These are phyloP conservation scores for Entosphenus tridentatus DNA, from an alignment of 2,113 vertebrate species.

Conservation along the genomic window DNA sequence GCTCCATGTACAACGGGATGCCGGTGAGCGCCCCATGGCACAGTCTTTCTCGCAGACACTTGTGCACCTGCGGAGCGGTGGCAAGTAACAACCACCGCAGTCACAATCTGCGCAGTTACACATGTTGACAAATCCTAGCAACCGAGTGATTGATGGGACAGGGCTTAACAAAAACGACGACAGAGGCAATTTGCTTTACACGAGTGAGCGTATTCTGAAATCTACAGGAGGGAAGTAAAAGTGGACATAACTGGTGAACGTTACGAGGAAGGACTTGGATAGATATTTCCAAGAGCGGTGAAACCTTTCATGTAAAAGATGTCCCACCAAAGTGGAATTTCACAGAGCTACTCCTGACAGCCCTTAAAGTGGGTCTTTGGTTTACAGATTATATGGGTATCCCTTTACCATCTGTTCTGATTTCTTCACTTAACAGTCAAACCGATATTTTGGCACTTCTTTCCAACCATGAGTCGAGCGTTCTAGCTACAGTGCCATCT, in stretches of 20 bases:
- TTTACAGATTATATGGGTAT: background rate
- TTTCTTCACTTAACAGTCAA: background rate
- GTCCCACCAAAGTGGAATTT: too few relatives aligned
- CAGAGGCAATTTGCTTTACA: background rate
- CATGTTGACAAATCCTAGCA: background rate
- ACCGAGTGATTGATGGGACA: background rate
- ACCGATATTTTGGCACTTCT: background rate
- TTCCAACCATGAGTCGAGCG: background rate
- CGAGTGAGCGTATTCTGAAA: background rate
- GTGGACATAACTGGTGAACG: too few relatives aligned
- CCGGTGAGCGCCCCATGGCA: slow-evolving; percentile 27
- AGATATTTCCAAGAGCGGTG: too few relatives aligned
- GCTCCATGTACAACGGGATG: slow-evolving; percentile 33
- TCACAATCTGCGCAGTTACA: background rate
- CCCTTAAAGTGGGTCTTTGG: too few relatives aligned
- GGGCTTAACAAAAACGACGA: background rate
- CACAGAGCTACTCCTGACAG: too few relatives aligned
- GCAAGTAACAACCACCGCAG: slow-evolving; percentile 6
- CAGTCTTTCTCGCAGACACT: slow-evolving; percentile 41
- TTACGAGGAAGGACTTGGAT: too few relatives aligned
- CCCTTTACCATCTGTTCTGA: background rate
- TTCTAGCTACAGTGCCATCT: background rate
- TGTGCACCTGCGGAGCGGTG: slow-evolving; percentile 30
- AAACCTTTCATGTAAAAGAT: too few relatives aligned
- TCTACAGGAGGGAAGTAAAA: background rate